phyloP scores from a whole-genome alignment of 1,140 invertebrate genomes.

The Aphidius ervi region DNA sequence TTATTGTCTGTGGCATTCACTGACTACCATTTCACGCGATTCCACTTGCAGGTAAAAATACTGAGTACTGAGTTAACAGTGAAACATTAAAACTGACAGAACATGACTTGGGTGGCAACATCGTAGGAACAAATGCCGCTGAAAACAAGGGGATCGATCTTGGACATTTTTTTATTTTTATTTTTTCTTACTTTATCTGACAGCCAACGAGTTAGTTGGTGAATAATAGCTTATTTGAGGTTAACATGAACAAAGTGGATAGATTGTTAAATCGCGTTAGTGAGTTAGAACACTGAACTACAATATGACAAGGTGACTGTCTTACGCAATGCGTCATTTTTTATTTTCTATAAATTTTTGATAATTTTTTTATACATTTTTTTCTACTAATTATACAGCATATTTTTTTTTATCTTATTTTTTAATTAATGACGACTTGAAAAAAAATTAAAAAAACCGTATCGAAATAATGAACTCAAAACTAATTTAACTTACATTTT shows the following conservation, averaged over 20 bases:
- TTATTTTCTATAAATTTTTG: not conserved
- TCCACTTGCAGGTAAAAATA: slow-evolving; percentile 18
- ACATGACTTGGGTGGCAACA: no score
- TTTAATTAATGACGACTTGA: no score
- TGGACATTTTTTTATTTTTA: no score
- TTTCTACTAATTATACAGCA: no score
- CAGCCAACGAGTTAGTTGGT: not conserved
- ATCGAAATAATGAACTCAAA: no score
- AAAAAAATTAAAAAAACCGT: no score
- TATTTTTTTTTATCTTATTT: not conserved
- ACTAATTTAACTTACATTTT: not conserved
- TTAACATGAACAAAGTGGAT: slow-evolving; percentile 11
- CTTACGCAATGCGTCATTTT: slow-evolving; percentile 6
- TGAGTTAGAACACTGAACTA: slow-evolving; percentile 15
- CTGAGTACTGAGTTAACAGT: no score
- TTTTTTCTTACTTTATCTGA: not conserved
- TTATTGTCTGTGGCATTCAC: slow-evolving; percentile 33
- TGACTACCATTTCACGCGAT: slow-evolving; percentile 37
- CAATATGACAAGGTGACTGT: slow-evolving; percentile 9
- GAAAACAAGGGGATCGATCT: no score
- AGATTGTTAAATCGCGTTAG: slow-evolving; percentile 21
- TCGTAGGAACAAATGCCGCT: no score
- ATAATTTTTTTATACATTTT: not conserved
- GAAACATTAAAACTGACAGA: slow-evolving; percentile 8
- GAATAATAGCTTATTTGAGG: not conserved